These are phyloP conservation scores for Mesembrinibis cayennensis DNA, from an alignment of 2,113 vertebrate species.

Conservation along the genomic window DNA sequence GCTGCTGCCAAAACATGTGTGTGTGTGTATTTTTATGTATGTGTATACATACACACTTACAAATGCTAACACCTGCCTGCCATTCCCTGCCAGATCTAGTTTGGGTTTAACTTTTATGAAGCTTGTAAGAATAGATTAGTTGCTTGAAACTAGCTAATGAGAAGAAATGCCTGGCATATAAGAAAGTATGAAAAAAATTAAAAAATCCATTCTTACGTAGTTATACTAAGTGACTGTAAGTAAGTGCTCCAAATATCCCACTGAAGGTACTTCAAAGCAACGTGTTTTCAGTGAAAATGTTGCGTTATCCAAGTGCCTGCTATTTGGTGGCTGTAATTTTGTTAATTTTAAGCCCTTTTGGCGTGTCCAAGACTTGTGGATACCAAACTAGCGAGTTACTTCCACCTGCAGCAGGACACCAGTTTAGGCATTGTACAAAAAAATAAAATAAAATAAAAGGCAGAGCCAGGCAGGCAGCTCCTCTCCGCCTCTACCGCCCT, in stretches of 20 bases:
- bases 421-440: fast-evolving
- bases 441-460: fast-evolving
- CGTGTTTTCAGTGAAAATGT: neutral
- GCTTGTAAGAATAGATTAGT: fast-evolving
- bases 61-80: neutral
- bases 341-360: neutral
- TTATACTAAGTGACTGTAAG: neutral
- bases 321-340: neutral
- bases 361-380: fast-evolving
- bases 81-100: neutral
- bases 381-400: fast-evolving
- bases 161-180: neutral
- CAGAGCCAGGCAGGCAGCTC: no score
- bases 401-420: neutral
- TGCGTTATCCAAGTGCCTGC: neutral
- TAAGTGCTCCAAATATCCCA: neutral
- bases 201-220: neutral
- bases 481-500: neutral
- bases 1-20: fast-evolving
- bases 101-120: neutral
- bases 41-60: fast-evolving
- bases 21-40: fast-evolving
- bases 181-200: neutral
- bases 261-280: neutral
- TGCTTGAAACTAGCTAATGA: neutral